Conservation (phyloP, 2,113 vertebrate species). For the Tretioscincus oriximinensis region DNA sequence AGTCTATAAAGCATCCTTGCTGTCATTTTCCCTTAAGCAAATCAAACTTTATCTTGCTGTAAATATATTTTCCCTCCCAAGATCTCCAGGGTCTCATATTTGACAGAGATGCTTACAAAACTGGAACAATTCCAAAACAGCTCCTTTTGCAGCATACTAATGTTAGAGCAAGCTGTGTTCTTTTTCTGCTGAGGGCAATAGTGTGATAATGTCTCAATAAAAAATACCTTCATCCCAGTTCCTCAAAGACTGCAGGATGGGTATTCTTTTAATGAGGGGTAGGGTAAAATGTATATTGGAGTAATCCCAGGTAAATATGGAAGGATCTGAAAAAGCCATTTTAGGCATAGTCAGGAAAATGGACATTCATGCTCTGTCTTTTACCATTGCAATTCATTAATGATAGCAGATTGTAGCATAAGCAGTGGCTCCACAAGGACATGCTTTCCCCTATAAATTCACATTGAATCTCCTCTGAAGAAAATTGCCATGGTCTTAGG, state of each 20-base stretch:
- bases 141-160: not conserved
- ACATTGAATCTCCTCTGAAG: not conserved
- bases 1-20: not conserved
- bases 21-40: slow-evolving; percentile 7
- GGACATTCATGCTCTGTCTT: not conserved
- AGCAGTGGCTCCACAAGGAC: not conserved
- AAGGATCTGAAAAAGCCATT: not conserved
- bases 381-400: not conserved
- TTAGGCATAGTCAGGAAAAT: not conserved
- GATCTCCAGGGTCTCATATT: not conserved
- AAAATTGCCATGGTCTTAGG: not conserved
- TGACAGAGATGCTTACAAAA: not conserved
- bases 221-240: not conserved
- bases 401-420: not conserved
- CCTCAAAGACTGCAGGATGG: not conserved
- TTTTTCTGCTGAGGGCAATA: slow-evolving; percentile 8
- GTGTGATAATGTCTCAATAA: slow-evolving; percentile 5
- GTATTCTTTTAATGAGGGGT: not conserved
- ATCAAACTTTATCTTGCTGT: not conserved
- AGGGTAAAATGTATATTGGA: not conserved
- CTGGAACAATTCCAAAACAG: not conserved
- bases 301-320: not conserved
- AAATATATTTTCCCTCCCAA: not conserved
- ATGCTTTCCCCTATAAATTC: no score
- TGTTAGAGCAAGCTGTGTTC: not conserved